These are phyloP conservation scores for Neodiprion pinetum DNA, from an alignment of 1,140 invertebrate species.

Conservation along the genomic window DNA sequence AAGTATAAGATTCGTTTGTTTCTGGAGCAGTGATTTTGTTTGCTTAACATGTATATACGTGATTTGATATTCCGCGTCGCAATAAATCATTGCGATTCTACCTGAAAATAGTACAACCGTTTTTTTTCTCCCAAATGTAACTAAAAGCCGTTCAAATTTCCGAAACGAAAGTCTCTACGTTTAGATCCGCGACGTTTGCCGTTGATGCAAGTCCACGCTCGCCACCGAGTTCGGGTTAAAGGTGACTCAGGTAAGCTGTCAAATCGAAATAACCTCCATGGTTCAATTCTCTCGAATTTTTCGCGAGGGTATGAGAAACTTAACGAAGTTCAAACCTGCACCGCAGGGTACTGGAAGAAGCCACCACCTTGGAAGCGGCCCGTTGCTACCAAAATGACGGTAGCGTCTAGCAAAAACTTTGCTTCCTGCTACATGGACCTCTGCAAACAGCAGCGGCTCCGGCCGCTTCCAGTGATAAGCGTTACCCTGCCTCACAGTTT, in stretches of 20 bases:
- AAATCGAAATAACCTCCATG: background rate
- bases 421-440: conserved; percentile 55
- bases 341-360: background rate
- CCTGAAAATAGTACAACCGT: background rate
- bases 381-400: conserved; percentile 29
- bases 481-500: conserved; percentile 55
- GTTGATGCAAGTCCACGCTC: background rate
- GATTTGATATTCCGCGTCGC: background rate
- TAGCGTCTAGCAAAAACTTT: conserved; percentile 45
- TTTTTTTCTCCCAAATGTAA: background rate
- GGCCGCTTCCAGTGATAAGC: conserved; percentile 55
- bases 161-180: background rate
- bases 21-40: background rate
- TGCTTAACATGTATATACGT: background rate
- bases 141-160: background rate
- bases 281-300: too few relatives aligned
- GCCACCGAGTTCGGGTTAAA: background rate
- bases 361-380: background rate
- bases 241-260: conserved; percentile 2
- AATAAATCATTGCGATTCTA: background rate
- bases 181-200: background rate
- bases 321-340: background rate
- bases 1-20: too few relatives aligned
- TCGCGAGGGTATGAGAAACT: too few relatives aligned
- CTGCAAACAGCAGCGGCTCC: conserved; percentile 47